Base-by-base conservation (phyloP, 2,888 invertebrate species). In the Balanococcus diminutus region DNA sequence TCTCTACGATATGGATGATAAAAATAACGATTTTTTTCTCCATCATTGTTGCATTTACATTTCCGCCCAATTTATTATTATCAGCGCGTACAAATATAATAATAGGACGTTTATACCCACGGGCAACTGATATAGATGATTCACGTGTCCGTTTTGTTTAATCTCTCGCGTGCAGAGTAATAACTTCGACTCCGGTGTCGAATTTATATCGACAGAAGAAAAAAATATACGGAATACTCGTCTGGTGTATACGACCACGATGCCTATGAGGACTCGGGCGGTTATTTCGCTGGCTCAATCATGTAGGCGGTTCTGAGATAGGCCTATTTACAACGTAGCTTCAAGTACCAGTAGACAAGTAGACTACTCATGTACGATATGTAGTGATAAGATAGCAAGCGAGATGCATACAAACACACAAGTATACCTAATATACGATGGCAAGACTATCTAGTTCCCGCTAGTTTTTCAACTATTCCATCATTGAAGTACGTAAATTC, bases 51-150 rank as follows among this genome's bases (percentile, higher is more conserved):
- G 19, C 19, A 32, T 36, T n/a, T 36, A 79, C 75, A 36, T 79
- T 79, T 79, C 75, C 75, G 75, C 75, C 75, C 36, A 79, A 79
- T 79, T 67, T 79, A 79, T 79, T 22, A 36, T 79, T 79, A 79
- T 79, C 75, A 79, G 36, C 36, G 36, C 22, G 36, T 67, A 79
- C 19, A 79, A 79, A 79, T 19, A 79, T 79, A 32, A 79, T 79
- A 79, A 32, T 79, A 79, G 31, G 32, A 36, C 75, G 75, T 36
- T 32, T 79, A 79, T 79, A 36, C 75, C 75, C 67, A 67, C 28
- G 67, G 31, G 67, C 67, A 28, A 67, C 67, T 67, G 67, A 67
- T 67, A 67, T 67, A 67, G 67, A 67, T 67, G 67, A 28, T 67
- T 67, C 28, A 67, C 67, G 67, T 67, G 67, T 28, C 67, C 67